Conservation (phyloP, 2,113 vertebrate species). For the Zosterops hypoxanthus region DNA sequence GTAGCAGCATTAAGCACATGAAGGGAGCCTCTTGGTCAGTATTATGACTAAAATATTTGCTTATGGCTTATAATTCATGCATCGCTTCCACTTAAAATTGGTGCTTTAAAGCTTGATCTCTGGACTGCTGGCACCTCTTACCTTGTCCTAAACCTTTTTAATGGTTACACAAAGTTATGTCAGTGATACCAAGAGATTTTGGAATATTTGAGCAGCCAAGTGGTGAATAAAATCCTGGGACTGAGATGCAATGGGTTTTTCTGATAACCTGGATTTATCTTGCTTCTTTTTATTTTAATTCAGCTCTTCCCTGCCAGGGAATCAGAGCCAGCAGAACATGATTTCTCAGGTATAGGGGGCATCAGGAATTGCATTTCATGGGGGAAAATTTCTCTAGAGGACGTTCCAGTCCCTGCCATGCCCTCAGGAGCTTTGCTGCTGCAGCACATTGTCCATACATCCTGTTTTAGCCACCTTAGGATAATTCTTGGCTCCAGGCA, state of each 20-base stretch:
- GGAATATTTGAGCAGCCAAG: neutral
- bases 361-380: neutral
- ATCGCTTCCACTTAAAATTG: neutral
- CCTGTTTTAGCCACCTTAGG: neutral
- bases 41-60: neutral
- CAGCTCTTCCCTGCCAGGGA: neutral
- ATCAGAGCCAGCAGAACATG: neutral
- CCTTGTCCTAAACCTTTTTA: neutral
- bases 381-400: neutral
- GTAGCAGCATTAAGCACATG: neutral
- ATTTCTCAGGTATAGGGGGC: neutral
- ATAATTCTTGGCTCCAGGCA: neutral
- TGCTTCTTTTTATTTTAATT: slow-evolving; percentile 5
- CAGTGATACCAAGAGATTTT: neutral
- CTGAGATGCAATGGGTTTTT: neutral
- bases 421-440: neutral
- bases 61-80: neutral
- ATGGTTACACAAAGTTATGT: neutral
- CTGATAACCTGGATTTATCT: neutral
- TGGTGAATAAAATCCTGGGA: neutral
- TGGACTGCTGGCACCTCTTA: neutral
- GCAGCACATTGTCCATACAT: neutral
- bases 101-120: neutral
- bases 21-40: neutral
- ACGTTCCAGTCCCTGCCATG: neutral